These are phyloP conservation scores for Polyodon spathula DNA, from an alignment of 2,113 vertebrate species.

Conservation along the genomic window DNA sequence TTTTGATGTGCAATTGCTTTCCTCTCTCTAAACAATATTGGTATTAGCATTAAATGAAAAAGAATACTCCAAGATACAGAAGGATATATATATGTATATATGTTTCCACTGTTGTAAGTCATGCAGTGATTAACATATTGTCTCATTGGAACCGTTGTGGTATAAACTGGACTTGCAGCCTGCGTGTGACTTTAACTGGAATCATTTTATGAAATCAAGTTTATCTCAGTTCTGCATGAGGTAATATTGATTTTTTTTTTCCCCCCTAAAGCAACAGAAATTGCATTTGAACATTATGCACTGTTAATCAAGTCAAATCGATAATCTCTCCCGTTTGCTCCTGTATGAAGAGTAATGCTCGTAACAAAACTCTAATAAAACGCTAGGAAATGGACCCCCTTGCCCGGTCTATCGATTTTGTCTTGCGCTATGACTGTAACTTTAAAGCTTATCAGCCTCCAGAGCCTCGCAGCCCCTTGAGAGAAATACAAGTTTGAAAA, in stretches of 20 bases:
- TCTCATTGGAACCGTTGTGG: not conserved
- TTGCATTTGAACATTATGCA: not conserved
- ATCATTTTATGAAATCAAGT: not conserved
- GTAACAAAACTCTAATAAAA: constrained; percentile 7
- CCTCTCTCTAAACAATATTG: constrained; percentile 1
- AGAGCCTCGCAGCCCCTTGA: not conserved
- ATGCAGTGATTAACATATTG: not conserved
- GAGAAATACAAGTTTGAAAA: not conserved
- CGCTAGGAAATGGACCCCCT: not conserved
- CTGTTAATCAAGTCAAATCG: not conserved
- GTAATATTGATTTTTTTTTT: not conserved
- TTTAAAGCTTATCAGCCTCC: not conserved
- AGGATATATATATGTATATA: not conserved
- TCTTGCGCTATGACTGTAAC: not conserved
- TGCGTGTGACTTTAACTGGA: not conserved
- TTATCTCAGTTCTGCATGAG: not conserved
- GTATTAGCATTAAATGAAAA: not conserved
- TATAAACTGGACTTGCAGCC: not conserved
- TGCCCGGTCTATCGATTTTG: not conserved
- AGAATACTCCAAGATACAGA: constrained; percentile 1
- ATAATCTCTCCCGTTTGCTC: not conserved
- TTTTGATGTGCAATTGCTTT: not conserved
- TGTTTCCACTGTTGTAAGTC: not conserved
- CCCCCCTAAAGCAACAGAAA: not conserved
- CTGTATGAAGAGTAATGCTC: not conserved